Evolutionary conservation across 2,888 invertebrate species (phyloP).

Genomic region (Patella ulyssiponensis): DNA sequence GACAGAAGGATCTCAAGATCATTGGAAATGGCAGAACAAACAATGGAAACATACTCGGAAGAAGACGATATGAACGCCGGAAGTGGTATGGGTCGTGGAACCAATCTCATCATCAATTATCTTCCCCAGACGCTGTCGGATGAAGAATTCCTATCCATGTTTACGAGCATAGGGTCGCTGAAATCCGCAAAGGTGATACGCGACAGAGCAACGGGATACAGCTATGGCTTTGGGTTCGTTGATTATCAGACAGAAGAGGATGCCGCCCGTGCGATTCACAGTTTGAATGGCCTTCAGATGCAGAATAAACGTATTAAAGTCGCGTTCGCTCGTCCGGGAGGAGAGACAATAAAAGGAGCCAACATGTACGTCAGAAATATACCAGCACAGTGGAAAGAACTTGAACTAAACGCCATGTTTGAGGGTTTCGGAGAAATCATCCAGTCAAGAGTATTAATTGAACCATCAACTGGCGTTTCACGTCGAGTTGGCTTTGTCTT

Average conservation of each 20-base stretch:
- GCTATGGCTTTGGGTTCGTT: conserved; percentile 96
- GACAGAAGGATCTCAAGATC: no score
- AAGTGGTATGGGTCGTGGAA: conserved; percentile 28
- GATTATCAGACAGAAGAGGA: conserved; percentile 90
- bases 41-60: background rate
- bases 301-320: conserved; percentile 95
- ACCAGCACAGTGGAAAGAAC: conserved; percentile 78
- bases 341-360: conserved; percentile 92
- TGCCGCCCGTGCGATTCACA: conserved; percentile 87
- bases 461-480: conserved; percentile 89
- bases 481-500: conserved; percentile 89
- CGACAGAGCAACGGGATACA: conserved; percentile 84
- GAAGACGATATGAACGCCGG: background rate
- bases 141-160: conserved; percentile 89
- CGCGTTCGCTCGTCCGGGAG: conserved; percentile 91
- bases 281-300: conserved; percentile 88
- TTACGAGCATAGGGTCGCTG: conserved; percentile 88
- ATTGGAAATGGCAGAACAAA: no score
- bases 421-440: conserved; percentile 91
- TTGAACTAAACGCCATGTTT: conserved; percentile 87
- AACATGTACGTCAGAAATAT: conserved; percentile 94
- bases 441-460: conserved; percentile 90
- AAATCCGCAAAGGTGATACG: conserved; percentile 86
- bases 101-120: conserved; percentile 94
- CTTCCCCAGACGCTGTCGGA: conserved; percentile 94